Percentiles rank a stretch among this genome's conserved stretches.
These are phyloP conservation scores for Eupeodes latifasciatus DNA, from an alignment of 2,888 invertebrate genomes.

Conservation along the genomic window DNA sequence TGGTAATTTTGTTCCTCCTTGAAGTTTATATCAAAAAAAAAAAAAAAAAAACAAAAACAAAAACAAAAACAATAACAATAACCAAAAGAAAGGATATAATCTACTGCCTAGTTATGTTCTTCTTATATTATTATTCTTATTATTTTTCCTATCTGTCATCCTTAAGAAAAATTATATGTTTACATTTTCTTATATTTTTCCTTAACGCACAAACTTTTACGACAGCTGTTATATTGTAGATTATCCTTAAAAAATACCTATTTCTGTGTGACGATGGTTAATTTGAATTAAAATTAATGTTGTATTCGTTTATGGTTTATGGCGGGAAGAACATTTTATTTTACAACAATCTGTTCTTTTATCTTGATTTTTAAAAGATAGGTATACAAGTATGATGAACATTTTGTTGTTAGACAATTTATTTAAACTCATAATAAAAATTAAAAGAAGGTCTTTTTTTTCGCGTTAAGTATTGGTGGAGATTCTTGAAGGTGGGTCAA, in stretches of 20 bases:
- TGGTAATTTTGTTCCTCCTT: constrained; percentile 12
- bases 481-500: no score
- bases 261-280: background rate
- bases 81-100: constrained; percentile 34
- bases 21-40: constrained; percentile 9
- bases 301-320: constrained; percentile 3
- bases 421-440: background rate
- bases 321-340: background rate
- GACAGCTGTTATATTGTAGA: background rate
- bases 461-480: no score
- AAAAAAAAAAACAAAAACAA: background rate
- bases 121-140: background rate
- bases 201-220: constrained; percentile 45
- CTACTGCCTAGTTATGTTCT: constrained; percentile 46
- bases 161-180: constrained; percentile 29
- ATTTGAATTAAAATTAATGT: constrained; percentile 26
- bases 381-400: background rate
- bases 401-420: background rate
- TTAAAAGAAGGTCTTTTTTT: no score
- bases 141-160: constrained; percentile 42
- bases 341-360: background rate
- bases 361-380: background rate
- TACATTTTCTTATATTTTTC: constrained; percentile 35
- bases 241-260: constrained; percentile 1
- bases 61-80: background rate